A percentile compares a stretch with the other conserved stretches of the same genome.
phyloP scores from a whole-genome alignment of 23 tunicate genomes.

The Phallusia fumigata region DNA sequence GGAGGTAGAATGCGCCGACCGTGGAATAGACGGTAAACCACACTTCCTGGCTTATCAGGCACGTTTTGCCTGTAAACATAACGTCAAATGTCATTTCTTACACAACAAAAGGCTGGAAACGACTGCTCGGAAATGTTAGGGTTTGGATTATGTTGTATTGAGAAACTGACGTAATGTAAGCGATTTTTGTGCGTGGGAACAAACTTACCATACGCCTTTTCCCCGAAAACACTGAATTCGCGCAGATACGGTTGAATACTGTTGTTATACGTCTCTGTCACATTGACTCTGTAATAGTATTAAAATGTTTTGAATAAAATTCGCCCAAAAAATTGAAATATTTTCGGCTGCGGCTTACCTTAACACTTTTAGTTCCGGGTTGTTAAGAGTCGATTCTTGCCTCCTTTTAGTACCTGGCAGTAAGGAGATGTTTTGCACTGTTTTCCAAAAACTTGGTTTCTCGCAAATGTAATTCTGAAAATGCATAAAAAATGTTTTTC shows the following conservation, averaged over 20 bases:
- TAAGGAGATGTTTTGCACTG: neutral
- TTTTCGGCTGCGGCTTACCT: neutral
- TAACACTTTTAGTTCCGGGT: neutral
- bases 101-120: too few relatives aligned
- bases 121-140: too few relatives aligned
- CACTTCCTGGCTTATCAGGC: slow-evolving; percentile 84
- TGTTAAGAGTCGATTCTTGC: neutral
- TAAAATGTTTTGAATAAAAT: neutral
- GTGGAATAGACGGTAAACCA: slow-evolving; percentile 94
- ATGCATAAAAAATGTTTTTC: neutral
- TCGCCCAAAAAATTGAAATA: neutral
- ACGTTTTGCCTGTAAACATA: slow-evolving; percentile 51
- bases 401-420: neutral
- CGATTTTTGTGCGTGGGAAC: neutral
- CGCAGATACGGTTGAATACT: slow-evolving; percentile 1
- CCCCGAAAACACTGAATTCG: slow-evolving; percentile 36
- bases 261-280: slow-evolving; percentile 4
- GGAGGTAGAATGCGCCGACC: slow-evolving; percentile 82
- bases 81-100: too few relatives aligned
- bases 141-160: too few relatives aligned
- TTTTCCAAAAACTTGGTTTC: neutral
- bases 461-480: neutral
- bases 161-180: too few relatives aligned
- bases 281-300: neutral
- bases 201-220: slow-evolving; percentile 19